Base-by-base conservation (phyloP, 2,888 invertebrate species). In the Caradrina kadenii region DNA sequence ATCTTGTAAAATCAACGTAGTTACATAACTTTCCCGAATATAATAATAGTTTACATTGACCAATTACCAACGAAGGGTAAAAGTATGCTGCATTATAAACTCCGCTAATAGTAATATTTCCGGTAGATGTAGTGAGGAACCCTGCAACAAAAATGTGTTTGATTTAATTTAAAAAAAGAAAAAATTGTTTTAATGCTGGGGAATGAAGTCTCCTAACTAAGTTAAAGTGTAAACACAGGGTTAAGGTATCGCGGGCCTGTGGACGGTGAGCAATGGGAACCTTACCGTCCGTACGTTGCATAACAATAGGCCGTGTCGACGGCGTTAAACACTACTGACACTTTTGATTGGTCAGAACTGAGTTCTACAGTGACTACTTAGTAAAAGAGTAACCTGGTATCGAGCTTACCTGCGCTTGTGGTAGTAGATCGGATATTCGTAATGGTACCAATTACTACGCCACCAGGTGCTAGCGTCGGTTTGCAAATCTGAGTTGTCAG, bases 391-490 rank as follows among this genome's bases (percentile, higher is more conserved):
- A 1, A 13, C 39, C 39, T 39, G 39, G 39, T 39, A 39, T 39
- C 8, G 2, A 13, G 39, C 39, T 39, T 39, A 39, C 39, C 39
- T 39, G 39, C 3, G 39, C 13, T 1, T 48, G 59, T 26, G 26
- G 26, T 78, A 56, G 50, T 68, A 72, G 26, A 53, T 10, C 4
- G 81, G 81, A 22, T 70, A 63, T 1, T 61, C 1, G 21, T 66
- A 35, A 2, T 63, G 66, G 22, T 67, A 67, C 63, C 67, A 77
- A 13, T 39, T 11, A 3, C 49, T 64, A 55, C 72, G 58, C 69
- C 61, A 80, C 81, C 81, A 82, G 39, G 42, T 42, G 39, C 59
- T 77, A 7, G 80, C 66, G 22, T 82, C 80, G 0, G 81, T 35
- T n/a, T 77, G 69, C 63, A 82, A 65, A 53, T 81, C 82, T 1